Conservation (phyloP, 2,888 invertebrate species). For the Leptura quadrifasciata region DNA sequence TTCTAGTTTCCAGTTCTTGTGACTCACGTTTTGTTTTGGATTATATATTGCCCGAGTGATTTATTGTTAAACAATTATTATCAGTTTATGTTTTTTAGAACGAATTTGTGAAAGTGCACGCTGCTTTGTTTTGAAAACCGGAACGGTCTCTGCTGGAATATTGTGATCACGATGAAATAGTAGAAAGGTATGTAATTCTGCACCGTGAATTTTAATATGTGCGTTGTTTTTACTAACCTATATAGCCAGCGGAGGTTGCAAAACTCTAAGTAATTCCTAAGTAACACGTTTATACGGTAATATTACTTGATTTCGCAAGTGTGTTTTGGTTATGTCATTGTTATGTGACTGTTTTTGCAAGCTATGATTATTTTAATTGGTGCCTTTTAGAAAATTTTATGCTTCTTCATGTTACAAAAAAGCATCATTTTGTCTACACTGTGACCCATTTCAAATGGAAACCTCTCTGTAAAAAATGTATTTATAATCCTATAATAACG, state of each 20-base stretch:
- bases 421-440: too few species aligned
- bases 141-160: slow-evolving; percentile 31
- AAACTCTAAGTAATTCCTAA: slow-evolving; percentile 2
- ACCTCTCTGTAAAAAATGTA: too few species aligned
- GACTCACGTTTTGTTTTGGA: neutral
- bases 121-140: slow-evolving; percentile 39
- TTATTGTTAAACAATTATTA: neutral
- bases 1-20: neutral
- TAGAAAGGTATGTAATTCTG: slow-evolving; percentile 40
- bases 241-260: slow-evolving; percentile 17
- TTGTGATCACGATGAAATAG: slow-evolving; percentile 36
- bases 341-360: neutral
- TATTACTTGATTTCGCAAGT: neutral
- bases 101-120: slow-evolving; percentile 42
- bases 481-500: too few species aligned
- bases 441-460: too few species aligned
- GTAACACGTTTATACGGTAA: neutral
- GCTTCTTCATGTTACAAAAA: too few species aligned
- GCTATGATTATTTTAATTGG: neutral
- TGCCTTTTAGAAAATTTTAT: too few species aligned
- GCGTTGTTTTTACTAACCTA: slow-evolving; percentile 33
- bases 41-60: neutral
- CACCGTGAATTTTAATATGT: slow-evolving; percentile 2
- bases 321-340: neutral
- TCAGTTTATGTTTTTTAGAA: slow-evolving; percentile 15